Evolutionary conservation across 2,888 invertebrate species (phyloP), one percentile per base, ranked within the genome.

Genomic region (Cetonia aurata): DNA sequence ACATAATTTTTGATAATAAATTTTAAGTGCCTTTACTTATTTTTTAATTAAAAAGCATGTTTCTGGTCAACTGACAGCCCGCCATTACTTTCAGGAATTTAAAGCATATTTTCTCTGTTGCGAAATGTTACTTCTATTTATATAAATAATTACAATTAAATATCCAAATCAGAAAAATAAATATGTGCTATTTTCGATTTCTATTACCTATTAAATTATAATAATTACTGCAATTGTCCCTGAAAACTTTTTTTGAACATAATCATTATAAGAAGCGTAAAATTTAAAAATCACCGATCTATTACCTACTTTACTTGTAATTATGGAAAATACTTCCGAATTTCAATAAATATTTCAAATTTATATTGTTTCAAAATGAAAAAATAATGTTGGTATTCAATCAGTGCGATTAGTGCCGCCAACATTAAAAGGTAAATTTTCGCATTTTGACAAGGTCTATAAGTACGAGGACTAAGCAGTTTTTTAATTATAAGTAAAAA

Each of bases 1-100:
- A 83, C 85, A 85, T 85, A 65, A 50, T 65, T 50, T 13, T 15
- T 37, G 44, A 50, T 13, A 67, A 17, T 57, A 57, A 13, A 48
- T 48, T 19, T 17, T 9, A 25, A 46, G 44, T 68, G 44, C 25
- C 31, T 19, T 57, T 68, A 15, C 17, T 12, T 13, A 19, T 50
- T 56, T 37, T 65, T 65, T 17, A 65, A 46, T 62, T 31, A 50
- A 65, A 50, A 50, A 12, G 37, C 62, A 65, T 65, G 62, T 65
- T 65, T 52, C 19, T 48, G 10, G 15, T 10, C 12, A 0, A 13
- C 17, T 55, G 55, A 62, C 69, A 44, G 17, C 15, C 57, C 48
- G 57, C 56, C 55, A 62, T 66, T 13, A 42, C 33, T 60, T 69
- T 69, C 48, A 10, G 31, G 15, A 25, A 25, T 37, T 37, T 37